phyloP scores from a whole-genome alignment of 1,140 invertebrate genomes.

The Dendrolimus punctatus region DNA sequence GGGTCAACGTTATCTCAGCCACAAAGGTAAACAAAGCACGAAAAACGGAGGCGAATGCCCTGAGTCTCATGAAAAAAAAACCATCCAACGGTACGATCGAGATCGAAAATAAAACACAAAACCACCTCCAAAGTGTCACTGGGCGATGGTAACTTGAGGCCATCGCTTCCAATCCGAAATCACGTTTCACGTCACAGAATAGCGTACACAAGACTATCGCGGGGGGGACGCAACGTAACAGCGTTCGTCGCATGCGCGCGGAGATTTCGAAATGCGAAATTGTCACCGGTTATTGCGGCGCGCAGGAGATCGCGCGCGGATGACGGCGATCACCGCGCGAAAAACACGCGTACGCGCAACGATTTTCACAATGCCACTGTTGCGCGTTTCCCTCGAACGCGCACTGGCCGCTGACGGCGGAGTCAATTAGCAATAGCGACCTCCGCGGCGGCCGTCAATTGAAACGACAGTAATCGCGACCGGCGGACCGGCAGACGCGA shows the following conservation, averaged over 20 bases:
- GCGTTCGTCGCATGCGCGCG: constrained; percentile 33
- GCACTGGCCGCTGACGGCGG: constrained; percentile 22
- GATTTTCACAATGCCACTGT: constrained; percentile 55
- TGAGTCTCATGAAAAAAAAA: constrained; percentile 18
- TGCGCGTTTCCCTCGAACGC: constrained; percentile 29
- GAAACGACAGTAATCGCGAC: constrained; percentile 16
- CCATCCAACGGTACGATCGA: constrained; percentile 15
- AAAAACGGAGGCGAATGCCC: constrained; percentile 22
- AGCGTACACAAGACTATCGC: constrained; percentile 23
- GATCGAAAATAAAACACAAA: constrained; percentile 48
- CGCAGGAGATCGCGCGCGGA: constrained; percentile 26
- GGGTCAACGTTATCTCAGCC: constrained; percentile 28
- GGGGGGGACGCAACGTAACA: constrained; percentile 18
- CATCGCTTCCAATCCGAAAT: constrained; percentile 44
- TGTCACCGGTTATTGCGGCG: constrained; percentile 19
- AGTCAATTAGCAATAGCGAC: constrained; percentile 19
- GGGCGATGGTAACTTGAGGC: constrained; percentile 27
- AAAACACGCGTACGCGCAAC: constrained; percentile 50
- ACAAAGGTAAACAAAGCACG: constrained; percentile 17
- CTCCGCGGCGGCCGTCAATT: constrained; percentile 10
- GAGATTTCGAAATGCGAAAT: constrained; percentile 43
- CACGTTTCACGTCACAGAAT: constrained; percentile 30
- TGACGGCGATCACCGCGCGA: constrained; percentile 37
- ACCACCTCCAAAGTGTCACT: constrained; percentile 32
- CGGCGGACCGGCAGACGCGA: constrained; percentile 2